Base-by-base conservation (phyloP, 2,888 invertebrate genomes). In the Heliconius cydno region DNA sequence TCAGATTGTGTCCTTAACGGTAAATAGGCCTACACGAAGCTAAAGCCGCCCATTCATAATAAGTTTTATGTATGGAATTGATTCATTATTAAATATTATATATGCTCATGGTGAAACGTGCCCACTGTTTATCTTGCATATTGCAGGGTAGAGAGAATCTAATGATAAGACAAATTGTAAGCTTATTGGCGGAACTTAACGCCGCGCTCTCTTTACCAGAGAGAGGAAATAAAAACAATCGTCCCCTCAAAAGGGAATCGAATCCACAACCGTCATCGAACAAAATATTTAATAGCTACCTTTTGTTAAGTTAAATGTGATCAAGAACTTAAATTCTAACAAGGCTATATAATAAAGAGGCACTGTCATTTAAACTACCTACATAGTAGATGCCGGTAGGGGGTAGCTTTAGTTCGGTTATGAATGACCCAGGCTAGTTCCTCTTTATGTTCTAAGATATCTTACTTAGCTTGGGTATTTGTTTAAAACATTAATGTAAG, bases 1-100 rank as follows among this genome's bases (percentile, higher is more conserved):
- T 86, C 84, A 93, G 93, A 94, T 93, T 91, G 91, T 85, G 91
- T 90, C 90, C 90, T 90, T 94, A 94, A 94, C 93, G 94, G 94
- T 91, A 91, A 87, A 84, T 84, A 85, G 86, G 90, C 92, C 91
- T 91, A 92, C 90, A 90, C 90, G 87, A 88, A 86, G 86, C 86
- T 82, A 83, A 85, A 83, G 84, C 82, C 63, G 52, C 68, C 79
- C 82, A 82, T 82, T 81, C 82, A 83, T 83, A 83, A 78, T 71
- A 75, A 72, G 66, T 65, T 72, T 72, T 77, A 34, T n/a, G 60
- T 73, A 19, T 67, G 10, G 13, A 71, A 77, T 77, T 65, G 46
- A 60, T 65, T 41, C 7, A 70, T 70, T 46, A 70, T 41, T 46
- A 7, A 25, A 25, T 25, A 25, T 41, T 41, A 25, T 41, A 41